phyloP scores from a whole-genome alignment of 2,797 vertebrate genomes.

The Falco rusticolus region DNA sequence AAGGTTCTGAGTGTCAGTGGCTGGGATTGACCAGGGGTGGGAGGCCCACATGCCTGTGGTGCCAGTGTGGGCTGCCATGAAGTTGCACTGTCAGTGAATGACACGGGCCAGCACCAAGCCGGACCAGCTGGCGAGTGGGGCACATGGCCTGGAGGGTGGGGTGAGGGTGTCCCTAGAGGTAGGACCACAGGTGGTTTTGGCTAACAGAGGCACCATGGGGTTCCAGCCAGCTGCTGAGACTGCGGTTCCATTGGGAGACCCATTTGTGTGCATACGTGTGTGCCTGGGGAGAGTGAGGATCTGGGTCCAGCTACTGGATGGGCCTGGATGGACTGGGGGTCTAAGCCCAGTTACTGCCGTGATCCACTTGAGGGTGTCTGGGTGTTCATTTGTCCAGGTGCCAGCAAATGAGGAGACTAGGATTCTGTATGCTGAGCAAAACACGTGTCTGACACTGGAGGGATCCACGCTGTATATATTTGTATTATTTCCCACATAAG shows the following conservation, averaged over 20 bases:
- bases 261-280: neutral
- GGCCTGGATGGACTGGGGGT: neutral
- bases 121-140: accelerated
- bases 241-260: neutral
- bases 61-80: neutral
- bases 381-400: neutral
- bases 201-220: neutral
- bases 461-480: neutral
- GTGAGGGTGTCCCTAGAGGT: neutral
- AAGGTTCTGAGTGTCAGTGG: neutral
- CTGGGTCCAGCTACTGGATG: too few species aligned
- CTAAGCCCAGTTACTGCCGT: neutral
- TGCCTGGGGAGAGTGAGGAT: neutral
- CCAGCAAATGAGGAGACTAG: neutral
- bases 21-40: neutral
- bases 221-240: neutral
- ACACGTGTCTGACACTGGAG: neutral
- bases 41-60: neutral
- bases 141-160: neutral
- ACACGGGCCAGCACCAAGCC: neutral
- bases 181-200: neutral
- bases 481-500: neutral
- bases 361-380: neutral
- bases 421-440: neutral
- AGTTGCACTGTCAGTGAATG: neutral